A percentile compares a stretch with the other conserved stretches of the same genome.
Evolutionary conservation across 2,797 vertebrate species (phyloP).

Genomic region (Apogon hyalosoma): DNA sequence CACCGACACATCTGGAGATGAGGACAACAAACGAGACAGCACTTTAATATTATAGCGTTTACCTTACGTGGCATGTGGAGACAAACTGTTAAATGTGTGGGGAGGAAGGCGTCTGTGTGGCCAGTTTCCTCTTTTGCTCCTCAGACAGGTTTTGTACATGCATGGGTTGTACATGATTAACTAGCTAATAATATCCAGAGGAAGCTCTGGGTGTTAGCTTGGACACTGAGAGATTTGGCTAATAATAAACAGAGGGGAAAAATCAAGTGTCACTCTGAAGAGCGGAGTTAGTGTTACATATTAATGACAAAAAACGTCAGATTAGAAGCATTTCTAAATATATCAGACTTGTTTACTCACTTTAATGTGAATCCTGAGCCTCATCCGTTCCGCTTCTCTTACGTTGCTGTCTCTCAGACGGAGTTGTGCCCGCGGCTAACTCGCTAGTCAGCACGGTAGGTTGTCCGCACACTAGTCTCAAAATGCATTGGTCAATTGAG

Average conservation of each 20-base stretch:
- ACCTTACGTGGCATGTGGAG: neutral
- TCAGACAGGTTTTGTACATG: neutral
- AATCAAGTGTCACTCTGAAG: neutral
- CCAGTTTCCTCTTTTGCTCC: slow-evolving; percentile 6
- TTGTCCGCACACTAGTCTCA: neutral
- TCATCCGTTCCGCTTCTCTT: slow-evolving; percentile 42
- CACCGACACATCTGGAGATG: slow-evolving; percentile 87
- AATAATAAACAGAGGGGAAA: slow-evolving; percentile 15
- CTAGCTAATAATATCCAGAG: slow-evolving; percentile 35
- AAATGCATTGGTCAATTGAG: slow-evolving; percentile 49
- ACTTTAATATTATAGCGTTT: neutral
- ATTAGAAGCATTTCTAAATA: neutral
- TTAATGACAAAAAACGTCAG: neutral
- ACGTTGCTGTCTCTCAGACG: slow-evolving; percentile 43
- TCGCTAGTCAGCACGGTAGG: slow-evolving; percentile 20
- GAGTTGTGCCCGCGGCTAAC: slow-evolving; percentile 26
- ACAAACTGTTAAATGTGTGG: too few relatives aligned
- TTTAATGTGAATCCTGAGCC: slow-evolving; percentile 43
- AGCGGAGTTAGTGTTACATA: neutral
- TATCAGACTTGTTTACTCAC: slow-evolving; percentile 57
- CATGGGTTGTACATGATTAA: neutral
- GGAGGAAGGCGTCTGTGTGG: too few relatives aligned
- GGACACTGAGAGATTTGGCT: slow-evolving; percentile 43
- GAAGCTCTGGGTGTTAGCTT: slow-evolving; percentile 63
- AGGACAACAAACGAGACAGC: neutral